Evolutionary conservation across 2,888 invertebrate species (phyloP), one percentile per base, ranked within the genome.

Genomic region (Lymantria dispar): DNA sequence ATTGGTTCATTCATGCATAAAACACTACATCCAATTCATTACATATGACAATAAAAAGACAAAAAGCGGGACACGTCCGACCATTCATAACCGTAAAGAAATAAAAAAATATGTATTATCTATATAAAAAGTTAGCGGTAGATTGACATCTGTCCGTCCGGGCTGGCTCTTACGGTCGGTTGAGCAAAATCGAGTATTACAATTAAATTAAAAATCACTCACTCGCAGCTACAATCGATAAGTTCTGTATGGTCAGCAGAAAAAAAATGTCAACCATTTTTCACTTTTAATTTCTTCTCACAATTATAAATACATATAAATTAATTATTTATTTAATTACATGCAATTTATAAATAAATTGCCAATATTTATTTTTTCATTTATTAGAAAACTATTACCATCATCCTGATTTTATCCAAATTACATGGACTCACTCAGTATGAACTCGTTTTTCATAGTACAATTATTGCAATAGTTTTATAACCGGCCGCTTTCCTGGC

Each of bases 171-270:
- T 74, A 79, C 80, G 87, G 73, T 83, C 76, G 76, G 84, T 78
- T 84, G 87, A 66, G 76, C 87, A 81, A 87, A 88, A 88, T 88
- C 90, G 83, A 75, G 90, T 90, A 89, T 87, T 83, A 89, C 87
- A 90, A 90, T 91, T 89, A 90, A 88, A 89, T 90, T 90, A 84
- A 86, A 88, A 90, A 88, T 85, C 90, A 90, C 72, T 91, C 87
- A 86, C 72, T 76, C 64, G 64, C 56, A 76, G 77, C 74, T 77
- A 83, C 81, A 75, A 83, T 80, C 77, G 82, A 78, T 75, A 72
- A 58, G 53, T 61, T 57, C 56, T 58, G 83, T 81, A 88, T 60
- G 50, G 87, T 71, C 63, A 57, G 65, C 78, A 84, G 55, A 78
- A 70, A 69, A n/a, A n/a, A 76, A 45, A 9, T 45, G 39, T 43